phyloP scores from a whole-genome alignment of 2,113 vertebrate genomes.

The Pelobates fuscus region DNA sequence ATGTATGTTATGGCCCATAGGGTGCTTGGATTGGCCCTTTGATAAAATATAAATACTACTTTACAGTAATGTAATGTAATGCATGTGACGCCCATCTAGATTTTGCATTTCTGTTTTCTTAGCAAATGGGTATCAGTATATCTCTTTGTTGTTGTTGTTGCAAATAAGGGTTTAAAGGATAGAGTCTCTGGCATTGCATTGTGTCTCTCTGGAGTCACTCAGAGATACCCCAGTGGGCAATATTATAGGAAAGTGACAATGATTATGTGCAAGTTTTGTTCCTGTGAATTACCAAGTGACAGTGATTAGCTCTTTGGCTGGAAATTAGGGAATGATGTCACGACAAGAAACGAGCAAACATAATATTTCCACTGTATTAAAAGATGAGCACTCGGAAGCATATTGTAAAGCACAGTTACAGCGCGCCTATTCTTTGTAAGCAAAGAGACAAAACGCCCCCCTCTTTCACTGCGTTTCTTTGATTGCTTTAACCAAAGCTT shows the following conservation, averaged over 20 bases:
- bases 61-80: too few species aligned
- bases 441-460: constrained; percentile 28
- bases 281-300: constrained; percentile 25
- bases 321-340: constrained; percentile 36
- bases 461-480: not conserved
- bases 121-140: too few species aligned
- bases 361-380: constrained; percentile 44
- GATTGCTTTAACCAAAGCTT: not conserved
- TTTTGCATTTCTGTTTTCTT: too few species aligned
- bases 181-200: too few species aligned
- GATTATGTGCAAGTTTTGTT: constrained; percentile 42
- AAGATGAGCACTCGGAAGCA: constrained; percentile 26
- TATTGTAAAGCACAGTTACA: constrained; percentile 16
- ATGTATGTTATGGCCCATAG: too few species aligned
- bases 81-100: too few species aligned
- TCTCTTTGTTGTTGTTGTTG: too few species aligned
- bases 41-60: too few species aligned
- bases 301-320: constrained; percentile 46
- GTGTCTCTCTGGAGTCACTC: too few species aligned
- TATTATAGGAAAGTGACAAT: constrained; percentile 17
- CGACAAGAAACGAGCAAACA: constrained; percentile 41
- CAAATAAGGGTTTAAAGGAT: too few species aligned
- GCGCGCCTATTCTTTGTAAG: not conserved
- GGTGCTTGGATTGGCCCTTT: too few species aligned
- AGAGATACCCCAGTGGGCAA: not conserved